Evolutionary conservation across 2,797 vertebrate genomes (phyloP).

Genomic region (Lutra lutra): DNA sequence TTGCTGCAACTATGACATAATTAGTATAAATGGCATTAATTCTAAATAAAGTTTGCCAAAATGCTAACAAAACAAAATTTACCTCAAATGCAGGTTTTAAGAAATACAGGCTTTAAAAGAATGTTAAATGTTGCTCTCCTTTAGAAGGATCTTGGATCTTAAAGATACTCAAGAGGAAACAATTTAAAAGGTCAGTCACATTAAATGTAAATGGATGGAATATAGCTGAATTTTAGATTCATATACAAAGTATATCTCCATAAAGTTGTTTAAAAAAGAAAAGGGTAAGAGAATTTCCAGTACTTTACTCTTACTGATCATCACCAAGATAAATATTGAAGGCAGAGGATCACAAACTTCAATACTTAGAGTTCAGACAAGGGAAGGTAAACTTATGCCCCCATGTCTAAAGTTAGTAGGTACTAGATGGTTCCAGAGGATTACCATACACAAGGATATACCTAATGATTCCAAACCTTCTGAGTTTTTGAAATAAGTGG

Average conservation of each 20-base stretch:
- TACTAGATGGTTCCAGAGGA: background rate
- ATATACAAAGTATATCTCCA: background rate
- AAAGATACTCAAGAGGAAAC: background rate
- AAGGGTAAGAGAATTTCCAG: slow-evolving; percentile 3
- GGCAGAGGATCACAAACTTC: background rate
- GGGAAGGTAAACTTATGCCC: background rate
- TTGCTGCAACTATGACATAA: background rate
- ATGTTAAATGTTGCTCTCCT: background rate
- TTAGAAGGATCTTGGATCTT: background rate
- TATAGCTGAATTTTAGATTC: slow-evolving; percentile 2
- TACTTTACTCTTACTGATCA: background rate
- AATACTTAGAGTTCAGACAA: background rate
- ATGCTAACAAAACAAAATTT: slow-evolving; percentile 15
- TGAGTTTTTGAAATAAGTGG: background rate
- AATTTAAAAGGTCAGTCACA: background rate
- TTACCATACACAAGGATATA: background rate
- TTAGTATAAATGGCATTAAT: background rate
- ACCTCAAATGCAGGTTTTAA: background rate
- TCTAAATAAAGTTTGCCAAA: slow-evolving; percentile 25
- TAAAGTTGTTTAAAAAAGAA: slow-evolving; percentile 1
- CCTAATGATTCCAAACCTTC: background rate
- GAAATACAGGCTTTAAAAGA: background rate
- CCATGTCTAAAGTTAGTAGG: too few relatives aligned
- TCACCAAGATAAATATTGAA: background rate
- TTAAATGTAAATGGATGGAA: slow-evolving; percentile 26